Evolutionary conservation across 2,888 invertebrate species (phyloP), one percentile per base, ranked within the genome.

Genomic region (Tetramorium bicarinatum): DNA sequence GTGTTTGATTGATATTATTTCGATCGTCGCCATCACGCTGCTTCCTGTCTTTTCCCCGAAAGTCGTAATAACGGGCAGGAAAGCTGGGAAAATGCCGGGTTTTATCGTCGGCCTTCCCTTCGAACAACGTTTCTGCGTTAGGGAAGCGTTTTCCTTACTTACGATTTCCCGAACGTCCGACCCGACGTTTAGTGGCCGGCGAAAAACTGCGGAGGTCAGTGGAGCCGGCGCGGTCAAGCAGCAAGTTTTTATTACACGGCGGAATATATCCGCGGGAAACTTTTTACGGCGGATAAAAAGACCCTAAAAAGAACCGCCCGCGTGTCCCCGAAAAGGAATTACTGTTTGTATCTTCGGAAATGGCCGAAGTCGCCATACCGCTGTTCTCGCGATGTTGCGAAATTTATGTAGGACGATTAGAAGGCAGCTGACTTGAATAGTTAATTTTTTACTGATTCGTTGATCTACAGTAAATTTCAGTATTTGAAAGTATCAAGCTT

Each of bases 281-380:
- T 83, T 83, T 83, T 83, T 83, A 83, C 71, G 71, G 11, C n/a
- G 54, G 38, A 83, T 83, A 83, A 83, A 83, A 83, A 54, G 62
- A 52, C 13, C 47, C 47, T 79, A 59, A 69, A 79, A 69, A 79
- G 69, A 49, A 69, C 34, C 64, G 29, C 18, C 59, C 25, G 47
- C 38, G 79, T 69, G 59, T 69, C 59, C 34, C 56, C 66, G 38
- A 67, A 61, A 74, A 56, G 71, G 56, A 82, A 67, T 82, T 74
- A 59, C 67, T n/a, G 38, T 56, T 44, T 84, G 56, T 75, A 75
- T 69, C 67, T 69, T 81, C 4, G 47, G 52, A 52, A 81, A 82
- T 66, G 21, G 13, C 38, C 41, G 29, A 9, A 67, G 44, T 71
- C 49, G 25, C 59, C 41, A 2, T 25, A 61, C 49, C 49, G 62